Base-by-base conservation (phyloP, 2,888 invertebrate genomes). In the Agapostemon virescens region DNA sequence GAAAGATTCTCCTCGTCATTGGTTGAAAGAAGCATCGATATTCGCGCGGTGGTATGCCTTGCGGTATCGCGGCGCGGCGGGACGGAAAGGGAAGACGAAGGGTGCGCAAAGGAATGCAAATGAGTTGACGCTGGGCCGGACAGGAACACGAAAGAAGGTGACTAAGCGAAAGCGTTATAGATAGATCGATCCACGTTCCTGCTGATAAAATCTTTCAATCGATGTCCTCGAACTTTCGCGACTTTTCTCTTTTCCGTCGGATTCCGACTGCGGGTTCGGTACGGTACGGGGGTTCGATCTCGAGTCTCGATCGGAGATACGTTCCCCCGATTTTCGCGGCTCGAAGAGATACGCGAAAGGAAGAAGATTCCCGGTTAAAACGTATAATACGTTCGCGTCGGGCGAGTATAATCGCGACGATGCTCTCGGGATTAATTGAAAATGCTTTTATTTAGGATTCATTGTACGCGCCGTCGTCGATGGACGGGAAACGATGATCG, bases 101-200 rank as follows among this genome's bases (percentile, higher is more conserved):
- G 82, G 67, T 26, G 84, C 71, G 85, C 85, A 85, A 87, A 86
- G 85, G 84, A 86, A 87, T 86, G 87, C 81, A 85, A 87, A 88
- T 85, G 81, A 87, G 85, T 84, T 84, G 68, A 77, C 69, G 77
- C 64, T 71, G 77, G 55, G 66, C 64, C 63, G 70, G 70, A 74
- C 40, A 63, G 64, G 45, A 42, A 69, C 49, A 52, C 68, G 66
- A 75, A 72, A 77, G 63, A 69, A 67, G 73, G 81, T 71, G 79
- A 77, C 79, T 84, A 83, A 87, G 84, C 84, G 83, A 85, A 82
- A 82, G 77, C 83, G 74, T 85, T 83, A 81, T 78, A 74, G 83
- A 84, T 85, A 84, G 84, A 86, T 85, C 74, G 84, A 87, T 85
- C 77, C 74, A 64, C 81, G 74, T 79, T 84, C 72, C 70, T 45